Conservation (phyloP, 2,113 vertebrate species). For the Alosa alosa region DNA sequence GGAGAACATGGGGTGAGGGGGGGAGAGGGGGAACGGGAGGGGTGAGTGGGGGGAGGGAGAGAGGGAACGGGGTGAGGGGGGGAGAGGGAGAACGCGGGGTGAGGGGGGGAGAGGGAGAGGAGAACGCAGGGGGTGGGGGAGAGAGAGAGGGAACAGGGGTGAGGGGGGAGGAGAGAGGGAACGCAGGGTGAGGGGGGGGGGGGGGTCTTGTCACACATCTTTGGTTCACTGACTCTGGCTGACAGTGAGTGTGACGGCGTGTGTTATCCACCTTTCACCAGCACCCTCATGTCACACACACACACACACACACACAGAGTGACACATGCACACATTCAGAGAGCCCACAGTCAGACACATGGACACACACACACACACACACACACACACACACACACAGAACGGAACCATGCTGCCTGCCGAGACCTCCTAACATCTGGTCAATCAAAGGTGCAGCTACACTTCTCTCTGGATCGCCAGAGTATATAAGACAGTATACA, state of each 20-base stretch:
- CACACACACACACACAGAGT: background rate
- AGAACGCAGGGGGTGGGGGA: background rate
- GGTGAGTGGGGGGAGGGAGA: too few relatives aligned
- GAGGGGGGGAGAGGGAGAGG: too few relatives aligned
- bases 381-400: too few relatives aligned
- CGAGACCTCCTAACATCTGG: too few relatives aligned
- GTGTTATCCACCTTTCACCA: constrained; percentile 1
- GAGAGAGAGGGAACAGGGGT: background rate
- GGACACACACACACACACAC: too few relatives aligned
- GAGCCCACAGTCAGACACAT: too few relatives aligned
- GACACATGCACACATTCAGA: background rate
- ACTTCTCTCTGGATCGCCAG: background rate
- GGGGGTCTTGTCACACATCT: constrained; percentile 1
- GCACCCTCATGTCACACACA: background rate
- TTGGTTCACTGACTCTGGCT: constrained; percentile 6
- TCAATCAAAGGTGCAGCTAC: too few relatives aligned
- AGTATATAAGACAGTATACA: background rate
- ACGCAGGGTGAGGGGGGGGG: background rate
- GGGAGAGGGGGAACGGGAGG: too few relatives aligned
- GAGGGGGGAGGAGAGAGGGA: background rate
- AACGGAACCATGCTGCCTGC: too few relatives aligned
- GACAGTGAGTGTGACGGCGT: background rate
- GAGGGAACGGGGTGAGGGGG: too few relatives aligned
- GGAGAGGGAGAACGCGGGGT: too few relatives aligned
- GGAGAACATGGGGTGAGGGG: too few relatives aligned